phyloP scores from a whole-genome alignment of 1,140 invertebrate species.

The Drosophila ohnishii region DNA sequence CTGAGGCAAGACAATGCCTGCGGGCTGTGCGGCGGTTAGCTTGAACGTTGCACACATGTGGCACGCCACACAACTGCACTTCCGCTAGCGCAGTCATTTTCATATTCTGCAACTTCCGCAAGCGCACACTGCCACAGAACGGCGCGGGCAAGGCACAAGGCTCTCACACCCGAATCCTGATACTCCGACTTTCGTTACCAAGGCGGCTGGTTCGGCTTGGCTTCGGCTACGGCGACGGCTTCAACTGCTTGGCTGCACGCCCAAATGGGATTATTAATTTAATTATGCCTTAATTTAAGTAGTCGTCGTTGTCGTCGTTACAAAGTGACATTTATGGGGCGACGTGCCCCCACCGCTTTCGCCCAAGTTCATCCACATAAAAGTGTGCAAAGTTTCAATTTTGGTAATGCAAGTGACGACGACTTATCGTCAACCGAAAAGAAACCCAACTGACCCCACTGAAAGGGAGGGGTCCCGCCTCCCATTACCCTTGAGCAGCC shows the following conservation, averaged over 20 bases:
- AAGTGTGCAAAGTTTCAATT: conserved; percentile 72
- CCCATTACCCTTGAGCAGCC: conserved; percentile 22
- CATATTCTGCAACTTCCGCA: conserved; percentile 78
- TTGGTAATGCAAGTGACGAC: conserved; percentile 67
- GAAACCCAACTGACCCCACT: conserved; percentile 62
- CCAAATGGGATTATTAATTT: conserved; percentile 82
- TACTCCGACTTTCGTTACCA: conserved; percentile 10
- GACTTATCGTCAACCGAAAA: conserved; percentile 65
- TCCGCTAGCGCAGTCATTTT: conserved; percentile 81
- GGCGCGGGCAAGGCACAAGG: background rate
- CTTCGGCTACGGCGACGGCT: conserved; percentile 2
- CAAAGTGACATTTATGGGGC: conserved; percentile 69
- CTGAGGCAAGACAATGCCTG: conserved; percentile 65
- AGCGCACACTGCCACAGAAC: conserved; percentile 27
- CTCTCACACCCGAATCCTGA: conserved; percentile 5
- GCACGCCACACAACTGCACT: conserved; percentile 80
- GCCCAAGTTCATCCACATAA: conserved; percentile 30
- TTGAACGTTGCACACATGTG: conserved; percentile 67
- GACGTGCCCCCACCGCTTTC: conserved; percentile 1
- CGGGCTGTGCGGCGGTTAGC: conserved; percentile 17
- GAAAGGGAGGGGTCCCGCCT: background rate
- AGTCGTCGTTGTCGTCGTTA: conserved; percentile 66
- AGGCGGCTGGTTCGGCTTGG: conserved; percentile 1
- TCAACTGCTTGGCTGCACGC: conserved; percentile 58
- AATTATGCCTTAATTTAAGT: conserved; percentile 82